These are phyloP conservation scores for Plumapathes pennacea DNA, from an alignment of 92 coral and sea anemone species.

Conservation along the genomic window DNA sequence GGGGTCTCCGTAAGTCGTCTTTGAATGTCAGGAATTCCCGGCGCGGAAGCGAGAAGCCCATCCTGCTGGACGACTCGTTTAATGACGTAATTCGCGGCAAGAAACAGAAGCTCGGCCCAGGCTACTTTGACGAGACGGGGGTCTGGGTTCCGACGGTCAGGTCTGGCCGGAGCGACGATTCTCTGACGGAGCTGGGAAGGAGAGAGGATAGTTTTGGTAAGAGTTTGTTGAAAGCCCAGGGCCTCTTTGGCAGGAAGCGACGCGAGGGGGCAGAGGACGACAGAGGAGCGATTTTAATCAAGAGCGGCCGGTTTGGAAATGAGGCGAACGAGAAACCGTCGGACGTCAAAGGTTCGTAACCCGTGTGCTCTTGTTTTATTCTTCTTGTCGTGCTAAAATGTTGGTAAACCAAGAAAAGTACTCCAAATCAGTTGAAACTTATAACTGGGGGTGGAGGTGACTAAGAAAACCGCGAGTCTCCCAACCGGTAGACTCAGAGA, in stretches of 20 bases:
- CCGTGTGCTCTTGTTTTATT: too few relatives aligned
- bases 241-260: constrained; percentile 82
- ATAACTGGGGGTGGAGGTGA: too few relatives aligned
- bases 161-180: constrained; percentile 72
- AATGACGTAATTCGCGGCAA: constrained; percentile 91
- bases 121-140: constrained; percentile 85
- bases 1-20: constrained; percentile 28
- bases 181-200: constrained; percentile 51
- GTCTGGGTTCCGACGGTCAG: constrained; percentile 85
- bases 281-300: constrained; percentile 15
- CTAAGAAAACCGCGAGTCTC: too few relatives aligned
- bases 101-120: constrained; percentile 86
- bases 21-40: constrained; percentile 47
- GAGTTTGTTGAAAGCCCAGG: constrained; percentile 73
- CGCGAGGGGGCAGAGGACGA: constrained; percentile 60
- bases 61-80: constrained; percentile 74
- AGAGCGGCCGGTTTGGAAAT: constrained; percentile 21
- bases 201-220: constrained; percentile 78
- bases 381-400: too few relatives aligned
- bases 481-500: too few relatives aligned
- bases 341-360: constrained; percentile 62
- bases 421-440: too few relatives aligned
- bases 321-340: constrained; percentile 50
- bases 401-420: too few relatives aligned
- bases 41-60: constrained; percentile 60